These are phyloP conservation scores for Chrysoperla carnea DNA, from an alignment of 1,140 invertebrate genomes.

Conservation along the genomic window DNA sequence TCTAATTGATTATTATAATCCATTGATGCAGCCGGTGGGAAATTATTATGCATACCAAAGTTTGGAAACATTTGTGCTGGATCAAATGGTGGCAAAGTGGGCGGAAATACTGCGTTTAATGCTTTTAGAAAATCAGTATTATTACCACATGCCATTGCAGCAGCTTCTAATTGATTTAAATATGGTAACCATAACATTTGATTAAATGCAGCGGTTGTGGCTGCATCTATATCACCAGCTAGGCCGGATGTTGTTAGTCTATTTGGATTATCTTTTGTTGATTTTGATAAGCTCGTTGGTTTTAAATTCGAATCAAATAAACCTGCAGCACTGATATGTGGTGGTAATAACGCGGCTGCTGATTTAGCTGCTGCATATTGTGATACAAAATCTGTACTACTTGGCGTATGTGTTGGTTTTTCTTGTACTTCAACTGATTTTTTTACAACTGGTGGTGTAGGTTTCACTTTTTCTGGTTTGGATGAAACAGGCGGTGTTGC, in stretches of 20 bases:
- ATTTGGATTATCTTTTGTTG: conserved; percentile 8
- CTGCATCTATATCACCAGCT: conserved; percentile 41
- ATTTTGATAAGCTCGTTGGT: conserved; percentile 1
- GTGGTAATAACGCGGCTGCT: not conserved
- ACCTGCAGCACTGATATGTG: conserved; percentile 4
- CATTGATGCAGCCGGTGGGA: conserved; percentile 26
- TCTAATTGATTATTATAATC: conserved; percentile 41
- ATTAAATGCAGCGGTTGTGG: conserved; percentile 42
- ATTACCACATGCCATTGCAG: conserved; percentile 13
- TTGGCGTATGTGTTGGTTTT: conserved; percentile 6
- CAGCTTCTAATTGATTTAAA: conserved; percentile 35
- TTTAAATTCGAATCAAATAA: conserved; percentile 6
- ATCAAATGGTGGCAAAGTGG: conserved; percentile 25
- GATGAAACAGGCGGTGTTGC: conserved; percentile 7
- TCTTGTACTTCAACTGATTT: conserved; percentile 22
- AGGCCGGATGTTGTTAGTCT: conserved; percentile 16
- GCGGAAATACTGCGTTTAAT: conserved; percentile 14
- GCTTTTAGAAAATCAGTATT: conserved; percentile 30
- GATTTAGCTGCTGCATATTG: not conserved
- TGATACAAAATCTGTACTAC: not conserved
- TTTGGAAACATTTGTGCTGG: conserved; percentile 26
- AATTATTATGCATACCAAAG: conserved; percentile 17
- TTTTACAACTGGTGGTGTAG: conserved; percentile 18
- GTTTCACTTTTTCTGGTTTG: conserved; percentile 7
- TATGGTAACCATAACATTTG: conserved; percentile 54